Evolutionary conservation across 2,797 vertebrate species (phyloP), one percentile per base, ranked within the genome.

Genomic region (Anas capensis): DNA sequence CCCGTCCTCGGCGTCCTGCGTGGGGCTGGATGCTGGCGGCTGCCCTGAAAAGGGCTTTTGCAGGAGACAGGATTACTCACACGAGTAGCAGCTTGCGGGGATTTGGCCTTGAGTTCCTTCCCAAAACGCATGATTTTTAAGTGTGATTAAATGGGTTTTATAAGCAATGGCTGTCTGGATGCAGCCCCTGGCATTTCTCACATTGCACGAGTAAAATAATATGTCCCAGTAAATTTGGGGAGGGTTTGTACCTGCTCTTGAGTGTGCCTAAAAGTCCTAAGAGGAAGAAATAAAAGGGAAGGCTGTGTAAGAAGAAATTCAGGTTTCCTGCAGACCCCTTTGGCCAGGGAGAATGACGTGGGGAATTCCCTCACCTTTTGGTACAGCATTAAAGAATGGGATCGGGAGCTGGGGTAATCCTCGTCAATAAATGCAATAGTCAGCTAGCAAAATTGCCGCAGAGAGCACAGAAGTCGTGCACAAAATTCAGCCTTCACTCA

Each of bases 41-140:
- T 56, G 94, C 96, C 96, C 88, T 93, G 70, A 94, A 90, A 84
- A 88, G 86, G 86, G 94, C 33, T 95, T 95, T 95, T 97, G 92
- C 92, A 61, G 88, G 92, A 92, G 94, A 88, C 0, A 19, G 90
- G 88, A 91, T 96, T 94, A 90, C 92, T 95, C 89, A 81, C 92
- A 89, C 56, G 90, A 96, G 86, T 85, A 94, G 93, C 95, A 75
- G 92, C 95, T 93, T 92, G 76, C 6, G 4, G 84, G 93, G 88
- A 92, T 93, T 91, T 90, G 91, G 90, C 77, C 87, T 94, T 75
- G 27, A 62, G 19, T 72, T 90, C 89, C 93, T 88, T 71, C 90
- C 76, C 3, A 0, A 82, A 93, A 80, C 7, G 1, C 71, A 44
- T 19, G 23, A 23, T 34, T 82, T 56, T 40, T 51, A 48, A 80